phyloP scores from a whole-genome alignment of 2,888 invertebrate genomes.

The Globia sparganii region DNA sequence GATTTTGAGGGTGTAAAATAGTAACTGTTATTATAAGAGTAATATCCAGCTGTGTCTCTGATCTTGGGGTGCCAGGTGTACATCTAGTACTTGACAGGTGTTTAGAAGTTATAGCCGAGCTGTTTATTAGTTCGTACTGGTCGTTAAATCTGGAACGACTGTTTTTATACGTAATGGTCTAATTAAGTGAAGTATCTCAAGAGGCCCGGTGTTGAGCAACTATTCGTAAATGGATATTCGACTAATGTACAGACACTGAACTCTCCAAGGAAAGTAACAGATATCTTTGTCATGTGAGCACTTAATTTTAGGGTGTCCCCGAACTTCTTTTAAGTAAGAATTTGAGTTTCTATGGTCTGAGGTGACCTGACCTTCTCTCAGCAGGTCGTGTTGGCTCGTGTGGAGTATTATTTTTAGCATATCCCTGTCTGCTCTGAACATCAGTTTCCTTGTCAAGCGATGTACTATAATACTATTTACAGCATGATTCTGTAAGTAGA shows the following conservation, averaged over 20 bases:
- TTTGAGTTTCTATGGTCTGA: not conserved
- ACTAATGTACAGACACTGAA: not conserved
- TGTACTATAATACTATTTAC: not conserved
- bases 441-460: slow-evolving; percentile 1
- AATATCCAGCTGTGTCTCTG: slow-evolving; percentile 8
- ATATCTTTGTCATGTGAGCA: not conserved
- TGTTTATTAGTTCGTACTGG: slow-evolving; percentile 37
- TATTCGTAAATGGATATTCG: not conserved
- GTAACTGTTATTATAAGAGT: not conserved
- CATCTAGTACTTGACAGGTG: slow-evolving; percentile 28
- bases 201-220: not conserved
- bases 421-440: not conserved
- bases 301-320: not conserved
- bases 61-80: slow-evolving; percentile 10
- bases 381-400: not conserved
- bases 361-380: too few species aligned
- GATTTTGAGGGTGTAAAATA: not conserved
- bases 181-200: not conserved
- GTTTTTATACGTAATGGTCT: slow-evolving; percentile 6
- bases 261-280: not conserved
- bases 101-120: slow-evolving; percentile 28
- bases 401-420: not conserved
- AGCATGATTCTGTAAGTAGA: not conserved
- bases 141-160: slow-evolving; percentile 24
- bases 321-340: not conserved